Percentiles rank a stretch among this genome's conserved stretches.
These are phyloP conservation scores for Melipona beecheii DNA, from an alignment of 2,888 invertebrate genomes.

Conservation along the genomic window DNA sequence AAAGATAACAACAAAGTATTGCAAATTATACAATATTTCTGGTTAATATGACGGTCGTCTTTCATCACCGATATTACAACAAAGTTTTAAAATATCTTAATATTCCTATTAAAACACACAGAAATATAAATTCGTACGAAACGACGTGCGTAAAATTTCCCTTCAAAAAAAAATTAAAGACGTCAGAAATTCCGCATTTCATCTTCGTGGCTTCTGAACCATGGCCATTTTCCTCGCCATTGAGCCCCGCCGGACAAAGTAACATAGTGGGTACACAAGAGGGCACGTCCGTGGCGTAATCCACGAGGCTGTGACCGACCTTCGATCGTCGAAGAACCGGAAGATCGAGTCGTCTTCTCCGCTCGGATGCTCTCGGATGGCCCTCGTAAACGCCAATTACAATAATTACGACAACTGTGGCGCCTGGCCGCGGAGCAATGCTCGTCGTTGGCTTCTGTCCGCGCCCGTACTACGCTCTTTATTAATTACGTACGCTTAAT, in stretches of 20 bases:
- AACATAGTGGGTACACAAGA: slow-evolving; percentile 11
- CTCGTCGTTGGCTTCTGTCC: slow-evolving; percentile 53
- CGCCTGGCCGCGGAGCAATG: slow-evolving; percentile 62
- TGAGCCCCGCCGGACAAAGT: slow-evolving; percentile 9
- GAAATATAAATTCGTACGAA: too few relatives aligned
- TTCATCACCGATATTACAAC: too few relatives aligned
- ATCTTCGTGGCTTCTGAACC: neutral
- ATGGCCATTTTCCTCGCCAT: slow-evolving; percentile 9
- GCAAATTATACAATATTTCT: too few relatives aligned
- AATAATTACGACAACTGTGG: slow-evolving; percentile 79
- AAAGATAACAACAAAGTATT: too few relatives aligned
- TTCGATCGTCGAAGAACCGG: slow-evolving; percentile 75
- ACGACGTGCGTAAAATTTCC: neutral
- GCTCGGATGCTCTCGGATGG: slow-evolving; percentile 69
- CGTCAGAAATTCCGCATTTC: neutral
- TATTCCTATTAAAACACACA: too few relatives aligned
- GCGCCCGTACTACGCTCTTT: slow-evolving; percentile 27
- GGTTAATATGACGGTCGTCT: too few relatives aligned
- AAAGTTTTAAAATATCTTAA: too few relatives aligned
- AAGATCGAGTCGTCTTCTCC: slow-evolving; percentile 75
- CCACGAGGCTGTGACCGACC: slow-evolving; percentile 53
- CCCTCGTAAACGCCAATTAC: slow-evolving; percentile 75
- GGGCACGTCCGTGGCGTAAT: slow-evolving; percentile 35
- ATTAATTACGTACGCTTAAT: slow-evolving; percentile 72
- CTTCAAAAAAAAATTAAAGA: neutral